Evolutionary conservation across 2,888 invertebrate genomes (phyloP), one percentile per base, ranked within the genome.

Genomic region (Eilema depressum): DNA sequence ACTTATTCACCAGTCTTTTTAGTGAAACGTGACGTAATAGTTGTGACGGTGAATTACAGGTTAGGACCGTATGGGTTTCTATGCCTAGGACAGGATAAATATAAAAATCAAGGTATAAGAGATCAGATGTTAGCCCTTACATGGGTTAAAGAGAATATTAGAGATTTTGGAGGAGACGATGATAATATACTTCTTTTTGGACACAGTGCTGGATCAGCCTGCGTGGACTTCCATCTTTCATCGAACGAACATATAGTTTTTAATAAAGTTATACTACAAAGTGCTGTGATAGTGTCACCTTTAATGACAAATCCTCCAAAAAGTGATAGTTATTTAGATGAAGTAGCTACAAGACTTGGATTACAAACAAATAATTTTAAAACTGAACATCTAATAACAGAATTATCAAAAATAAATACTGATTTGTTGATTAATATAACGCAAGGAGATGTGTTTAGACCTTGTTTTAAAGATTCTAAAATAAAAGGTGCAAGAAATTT

Each of bases 121-220:
- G 88, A 88, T 53, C 84, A 84, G 37, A 17, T 75, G 0, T 30
- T 83, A 28, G 87, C 85, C 7, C 47, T 88, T 7, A 69, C 78
- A 37, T 88, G 88, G 88, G 67, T 87, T 1, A 82, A 84, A 47
- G 71, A 79, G 1, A 85, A 87, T 70, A 88, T 88, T 14, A 74
- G 30, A 10, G 25, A 68, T 14, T 88, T 88, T 56, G 85, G 87
- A 7, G 88, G 88, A 0, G 75, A 88, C 64, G 26, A 70, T 0
- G 68, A 75, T n/a, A 78, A 78, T 37, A 67, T 77, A 10, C 82
- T 83, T 0, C 8, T 85, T 3, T 81, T 83, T 37, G 87, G 87
- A 0, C 77, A 85, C 7, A 85, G 85, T 63, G 83, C 86, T 5
- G 87, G 86, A 4, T 79, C 77, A 2, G 69, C 71, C 10, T 75